Evolutionary conservation across 2,888 invertebrate genomes (phyloP).

Genomic region (Euplexia lucipara): DNA sequence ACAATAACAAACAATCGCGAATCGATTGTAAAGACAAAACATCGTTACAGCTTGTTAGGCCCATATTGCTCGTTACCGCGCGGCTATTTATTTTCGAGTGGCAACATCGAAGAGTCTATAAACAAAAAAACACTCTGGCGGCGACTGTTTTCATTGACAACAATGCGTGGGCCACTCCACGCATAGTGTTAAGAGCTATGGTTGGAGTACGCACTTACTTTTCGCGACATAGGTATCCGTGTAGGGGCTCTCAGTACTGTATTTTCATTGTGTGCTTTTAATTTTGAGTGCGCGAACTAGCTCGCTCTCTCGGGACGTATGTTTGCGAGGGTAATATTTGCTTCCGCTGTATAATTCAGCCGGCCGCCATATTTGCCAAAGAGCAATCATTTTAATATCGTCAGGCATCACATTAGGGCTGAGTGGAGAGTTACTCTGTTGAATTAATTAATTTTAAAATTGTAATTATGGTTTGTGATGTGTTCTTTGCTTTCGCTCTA

Average conservation of each 20-base stretch:
- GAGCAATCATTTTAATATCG: conserved; percentile 93
- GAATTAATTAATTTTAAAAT: conserved; percentile 87
- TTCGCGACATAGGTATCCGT: conserved; percentile 89
- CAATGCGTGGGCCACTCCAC: conserved; percentile 82
- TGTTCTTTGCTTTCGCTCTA: conserved; percentile 24
- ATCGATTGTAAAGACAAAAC: conserved; percentile 85
- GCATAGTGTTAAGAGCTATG: conserved; percentile 86
- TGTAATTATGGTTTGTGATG: conserved; percentile 72
- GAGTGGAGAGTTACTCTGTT: conserved; percentile 84
- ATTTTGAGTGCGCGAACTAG: conserved; percentile 93
- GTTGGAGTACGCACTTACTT: conserved; percentile 87
- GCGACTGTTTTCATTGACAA: conserved; percentile 90
- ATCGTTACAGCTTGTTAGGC: conserved; percentile 87
- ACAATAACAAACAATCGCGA: conserved; percentile 80
- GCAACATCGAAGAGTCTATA: conserved; percentile 89
- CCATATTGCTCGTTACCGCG: conserved; percentile 87
- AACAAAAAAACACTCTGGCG: conserved; percentile 90
- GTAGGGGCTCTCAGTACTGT: conserved; percentile 87
- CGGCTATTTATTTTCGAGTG: conserved; percentile 89
- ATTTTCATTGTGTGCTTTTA: conserved; percentile 92
- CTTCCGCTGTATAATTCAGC: conserved; percentile 92
- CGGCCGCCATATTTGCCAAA: conserved; percentile 92
- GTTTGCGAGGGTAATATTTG: conserved; percentile 92
- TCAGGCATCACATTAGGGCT: conserved; percentile 89
- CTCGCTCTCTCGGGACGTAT: conserved; percentile 91